Evolutionary conservation across 2,113 vertebrate species (phyloP), one percentile per base, ranked within the genome.

Genomic region (Aspiorhynchus laticeps): DNA sequence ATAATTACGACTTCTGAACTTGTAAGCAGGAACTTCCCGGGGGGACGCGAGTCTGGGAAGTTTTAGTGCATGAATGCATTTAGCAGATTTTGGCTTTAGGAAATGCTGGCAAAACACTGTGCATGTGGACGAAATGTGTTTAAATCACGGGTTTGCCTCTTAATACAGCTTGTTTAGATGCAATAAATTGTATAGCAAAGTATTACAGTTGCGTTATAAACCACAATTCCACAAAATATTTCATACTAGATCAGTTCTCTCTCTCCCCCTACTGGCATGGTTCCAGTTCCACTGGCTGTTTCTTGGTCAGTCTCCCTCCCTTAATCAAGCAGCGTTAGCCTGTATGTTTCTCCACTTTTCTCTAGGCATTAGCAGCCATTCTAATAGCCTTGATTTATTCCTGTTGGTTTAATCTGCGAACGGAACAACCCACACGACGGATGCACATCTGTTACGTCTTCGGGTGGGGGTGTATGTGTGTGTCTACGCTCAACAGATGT

Each of bases 301-400:
- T 63, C 41, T 15, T 12, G 43, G 19, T 74, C 53, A 5, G 19
- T 41, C 33, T 71, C 36, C 43, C 38, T n/a, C 24, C 48, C 19
- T 41, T 33, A 61, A 31, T 26, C 33, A 65, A 83, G 71, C 41
- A 87, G 82, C 65, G 43, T 67, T 31, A 61, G 65, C 38, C 77
- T 75, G 77, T 53, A 51, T 81, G 36, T 38, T 65, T 73, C 61
- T 85, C 17, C n/a, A 4, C 79, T 28, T 81, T 65, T 56, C 86
- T 85, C 77, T 69, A 79, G 86, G 80, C 63, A 51, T 86, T 84
- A 81, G 87, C 85, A 36, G 74, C 46, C 46, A 19, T 83, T 59
- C 43, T 88, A 90, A 90, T 89, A 85, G 85, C 61, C 63, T 59
- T 89, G 88, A 90, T 90, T 90, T 89, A 89, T 89, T 88, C 87